Conservation (phyloP, 2,888 invertebrate genomes). For the Drosophila differens region DNA sequence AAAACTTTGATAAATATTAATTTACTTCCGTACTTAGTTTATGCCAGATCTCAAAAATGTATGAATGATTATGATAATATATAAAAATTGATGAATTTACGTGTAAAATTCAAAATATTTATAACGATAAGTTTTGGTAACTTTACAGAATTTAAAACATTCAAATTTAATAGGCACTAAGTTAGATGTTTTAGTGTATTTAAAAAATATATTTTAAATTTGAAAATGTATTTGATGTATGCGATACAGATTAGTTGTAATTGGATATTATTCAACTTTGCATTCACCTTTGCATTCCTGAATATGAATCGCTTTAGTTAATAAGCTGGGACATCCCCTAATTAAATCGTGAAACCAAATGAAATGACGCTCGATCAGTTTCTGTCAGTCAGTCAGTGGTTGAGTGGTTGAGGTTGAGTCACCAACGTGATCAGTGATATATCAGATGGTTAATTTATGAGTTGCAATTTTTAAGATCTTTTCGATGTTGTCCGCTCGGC, state of each 20-base stretch:
- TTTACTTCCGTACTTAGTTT: background rate
- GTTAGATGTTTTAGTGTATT: background rate
- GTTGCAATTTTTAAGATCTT: conserved; percentile 71
- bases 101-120: background rate
- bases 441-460: conserved; percentile 68
- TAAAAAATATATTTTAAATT: background rate
- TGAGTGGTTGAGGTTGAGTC: conserved; percentile 1
- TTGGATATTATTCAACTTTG: background rate
- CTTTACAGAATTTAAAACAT: background rate
- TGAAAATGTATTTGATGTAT: background rate
- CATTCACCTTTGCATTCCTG: background rate
- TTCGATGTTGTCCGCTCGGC: conserved; percentile 14
- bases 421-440: conserved; percentile 32
- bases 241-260: background rate
- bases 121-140: background rate
- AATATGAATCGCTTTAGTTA: background rate
- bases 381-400: background rate
- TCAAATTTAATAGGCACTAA: background rate
- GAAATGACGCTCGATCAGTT: background rate
- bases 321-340: conserved; percentile 6
- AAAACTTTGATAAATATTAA: background rate
- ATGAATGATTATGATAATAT: background rate
- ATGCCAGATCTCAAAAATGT: background rate
- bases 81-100: background rate
- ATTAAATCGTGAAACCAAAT: background rate